Conservation (phyloP, 2,888 invertebrate genomes). For the Pristionchus japonicus region DNA sequence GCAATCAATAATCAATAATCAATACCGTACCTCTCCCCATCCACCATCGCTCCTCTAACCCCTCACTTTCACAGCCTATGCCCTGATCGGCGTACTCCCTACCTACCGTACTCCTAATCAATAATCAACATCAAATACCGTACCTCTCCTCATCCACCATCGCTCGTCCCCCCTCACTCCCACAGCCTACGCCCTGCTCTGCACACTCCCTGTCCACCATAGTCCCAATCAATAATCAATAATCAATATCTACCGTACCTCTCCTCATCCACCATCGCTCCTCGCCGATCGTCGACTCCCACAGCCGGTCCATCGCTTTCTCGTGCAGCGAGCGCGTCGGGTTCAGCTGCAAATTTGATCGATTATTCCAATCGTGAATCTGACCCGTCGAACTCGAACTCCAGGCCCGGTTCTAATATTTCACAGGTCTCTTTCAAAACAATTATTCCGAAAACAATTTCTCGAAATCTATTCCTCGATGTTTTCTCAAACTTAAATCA, state of each 20-base stretch:
- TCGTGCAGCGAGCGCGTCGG: constrained; percentile 22
- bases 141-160: background rate
- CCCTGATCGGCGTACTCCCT: no score
- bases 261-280: background rate
- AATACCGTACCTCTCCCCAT: background rate
- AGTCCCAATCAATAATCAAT: background rate
- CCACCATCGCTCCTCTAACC: background rate
- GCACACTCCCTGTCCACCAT: no score
- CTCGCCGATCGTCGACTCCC: background rate
- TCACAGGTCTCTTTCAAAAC: background rate
- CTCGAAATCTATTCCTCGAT: no score
- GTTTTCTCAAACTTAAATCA: background rate
- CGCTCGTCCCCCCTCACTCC: no score
- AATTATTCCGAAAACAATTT: no score
- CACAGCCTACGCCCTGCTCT: no score
- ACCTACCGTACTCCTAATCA: background rate
- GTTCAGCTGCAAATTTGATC: background rate
- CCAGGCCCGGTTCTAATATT: background rate
- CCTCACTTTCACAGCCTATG: no score
- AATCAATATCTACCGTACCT: background rate
- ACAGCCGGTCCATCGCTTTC: constrained; percentile 7
- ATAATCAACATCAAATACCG: background rate
- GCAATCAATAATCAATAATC: no score
- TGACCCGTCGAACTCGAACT: background rate
- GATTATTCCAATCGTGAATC: background rate